Conservation (phyloP, 2,113 vertebrate species). For the Zosterops hypoxanthus region DNA sequence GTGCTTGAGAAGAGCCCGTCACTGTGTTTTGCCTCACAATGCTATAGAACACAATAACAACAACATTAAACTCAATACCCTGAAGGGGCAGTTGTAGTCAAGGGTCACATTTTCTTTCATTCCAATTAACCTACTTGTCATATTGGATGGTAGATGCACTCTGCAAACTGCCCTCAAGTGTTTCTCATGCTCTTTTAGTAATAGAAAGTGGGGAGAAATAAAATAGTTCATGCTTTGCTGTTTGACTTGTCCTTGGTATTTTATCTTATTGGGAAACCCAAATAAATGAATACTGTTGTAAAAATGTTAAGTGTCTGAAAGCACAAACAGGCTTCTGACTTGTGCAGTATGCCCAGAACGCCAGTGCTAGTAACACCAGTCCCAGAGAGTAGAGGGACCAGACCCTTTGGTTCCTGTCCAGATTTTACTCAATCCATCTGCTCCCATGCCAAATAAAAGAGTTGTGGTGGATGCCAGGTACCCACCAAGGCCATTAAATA, state of each 20-base stretch:
- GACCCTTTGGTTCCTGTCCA: neutral
- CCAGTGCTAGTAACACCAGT: accelerated
- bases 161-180: slow-evolving; percentile 50
- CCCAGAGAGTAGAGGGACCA: neutral
- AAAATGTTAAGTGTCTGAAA: neutral
- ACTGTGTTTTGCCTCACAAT: slow-evolving; percentile 39
- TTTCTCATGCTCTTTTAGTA: slow-evolving; percentile 70
- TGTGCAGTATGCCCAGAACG: neutral
- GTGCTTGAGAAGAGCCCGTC: slow-evolving; percentile 6
- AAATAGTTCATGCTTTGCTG: slow-evolving; percentile 48
- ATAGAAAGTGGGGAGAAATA: slow-evolving; percentile 32
- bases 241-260: slow-evolving; percentile 48
- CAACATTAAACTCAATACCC: slow-evolving; percentile 65
- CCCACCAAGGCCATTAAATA: neutral
- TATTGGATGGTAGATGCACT: slow-evolving; percentile 55
- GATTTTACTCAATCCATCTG: neutral
- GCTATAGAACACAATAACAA: slow-evolving; percentile 66
- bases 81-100: slow-evolving; percentile 61
- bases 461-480: neutral
- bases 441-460: neutral
- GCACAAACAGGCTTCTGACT: neutral
- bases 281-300: neutral
- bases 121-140: slow-evolving; percentile 74
- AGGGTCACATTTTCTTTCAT: slow-evolving; percentile 71
- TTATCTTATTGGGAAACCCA: neutral